Evolutionary conservation across 2,113 vertebrate genomes (phyloP), one percentile per base, ranked within the genome.

Genomic region (Callopanchax toddi): DNA sequence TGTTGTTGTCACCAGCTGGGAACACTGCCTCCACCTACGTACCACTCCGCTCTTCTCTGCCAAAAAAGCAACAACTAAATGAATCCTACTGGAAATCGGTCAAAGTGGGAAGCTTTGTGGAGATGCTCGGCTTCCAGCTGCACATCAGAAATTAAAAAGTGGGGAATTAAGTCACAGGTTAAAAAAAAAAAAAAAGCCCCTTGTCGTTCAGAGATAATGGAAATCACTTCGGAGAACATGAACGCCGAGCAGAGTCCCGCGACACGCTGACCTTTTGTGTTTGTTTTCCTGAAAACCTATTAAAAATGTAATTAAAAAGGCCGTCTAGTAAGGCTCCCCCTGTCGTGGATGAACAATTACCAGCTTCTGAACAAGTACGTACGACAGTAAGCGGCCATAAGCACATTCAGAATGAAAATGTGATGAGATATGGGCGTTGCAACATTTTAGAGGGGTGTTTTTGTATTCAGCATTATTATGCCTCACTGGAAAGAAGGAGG

Each of bases 1-100:
- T 81, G 84, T 80, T 86, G 72, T 84, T 85, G 76, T 84, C 81
- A 85, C 73, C 84, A 82, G 78, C 86, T 88, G 88, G 56, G 71
- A 76, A 66, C 18, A 57, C 22, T 40, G 70, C 61, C 60, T 73
- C 74, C 66, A 53, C 76, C 72, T 75, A 65, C 71, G 48, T 32
- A 60, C 54, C 71, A 56, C 58, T 68, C 40, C 37, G 6, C 63
- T 75, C 44, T 54, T 52, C 59, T 58, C 34, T 39, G 67, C 69
- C 62, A 62, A 58, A 58, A 18, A 63, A 58, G 71, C 54, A 29
- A 21, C 39, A 64, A 29, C 52, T 55, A 42, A 64, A 66, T 40
- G 37, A n/a, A 64, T 67, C 64, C 22, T n/a, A 22, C 57, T 25
- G 26, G 49, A 69, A 62, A 50, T 39, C 15, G 6, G 16, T 58